These are phyloP conservation scores for Ennomos quercinarius DNA, from an alignment of 2,888 invertebrate genomes.

Conservation along the genomic window DNA sequence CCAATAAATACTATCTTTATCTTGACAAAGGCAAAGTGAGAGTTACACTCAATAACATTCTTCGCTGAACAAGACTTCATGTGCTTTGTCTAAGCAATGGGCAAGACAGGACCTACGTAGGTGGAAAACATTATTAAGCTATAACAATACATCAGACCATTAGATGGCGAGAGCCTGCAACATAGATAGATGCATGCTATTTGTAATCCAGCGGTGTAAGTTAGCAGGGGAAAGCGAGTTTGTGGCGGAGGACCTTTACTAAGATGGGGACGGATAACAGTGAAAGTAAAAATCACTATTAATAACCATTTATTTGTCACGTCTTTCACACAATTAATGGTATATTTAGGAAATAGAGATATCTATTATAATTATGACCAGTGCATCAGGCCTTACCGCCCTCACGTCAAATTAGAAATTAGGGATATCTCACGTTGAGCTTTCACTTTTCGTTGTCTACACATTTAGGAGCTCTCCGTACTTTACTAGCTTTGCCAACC, in stretches of 20 bases:
- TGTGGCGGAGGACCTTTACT: background rate
- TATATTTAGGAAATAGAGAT: too few relatives aligned
- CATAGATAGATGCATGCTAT: constrained; percentile 71
- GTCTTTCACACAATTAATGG: too few relatives aligned
- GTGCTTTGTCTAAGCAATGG: constrained; percentile 21
- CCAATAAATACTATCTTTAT: background rate
- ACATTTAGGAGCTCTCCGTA: too few relatives aligned
- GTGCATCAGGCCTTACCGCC: too few relatives aligned
- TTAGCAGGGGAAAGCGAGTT: constrained; percentile 36
- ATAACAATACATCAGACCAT: constrained; percentile 76
- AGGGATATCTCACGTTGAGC: too few relatives aligned
- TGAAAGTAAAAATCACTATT: too few relatives aligned
- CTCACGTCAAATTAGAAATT: too few relatives aligned
- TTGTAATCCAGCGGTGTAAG: constrained; percentile 50
- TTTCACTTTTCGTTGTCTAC: too few relatives aligned
- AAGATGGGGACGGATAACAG: too few relatives aligned
- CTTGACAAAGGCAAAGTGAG: background rate
- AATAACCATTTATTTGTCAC: too few relatives aligned
- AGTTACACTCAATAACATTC: constrained; percentile 7
- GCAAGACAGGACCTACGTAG: constrained; percentile 37
- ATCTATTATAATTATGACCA: too few relatives aligned
- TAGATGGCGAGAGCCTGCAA: constrained; percentile 68
- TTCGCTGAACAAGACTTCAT: constrained; percentile 6
- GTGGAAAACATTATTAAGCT: constrained; percentile 69
- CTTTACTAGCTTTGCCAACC: too few relatives aligned